phyloP scores from a whole-genome alignment of 2,113 vertebrate species.

The Glaucidium brasilianum region DNA sequence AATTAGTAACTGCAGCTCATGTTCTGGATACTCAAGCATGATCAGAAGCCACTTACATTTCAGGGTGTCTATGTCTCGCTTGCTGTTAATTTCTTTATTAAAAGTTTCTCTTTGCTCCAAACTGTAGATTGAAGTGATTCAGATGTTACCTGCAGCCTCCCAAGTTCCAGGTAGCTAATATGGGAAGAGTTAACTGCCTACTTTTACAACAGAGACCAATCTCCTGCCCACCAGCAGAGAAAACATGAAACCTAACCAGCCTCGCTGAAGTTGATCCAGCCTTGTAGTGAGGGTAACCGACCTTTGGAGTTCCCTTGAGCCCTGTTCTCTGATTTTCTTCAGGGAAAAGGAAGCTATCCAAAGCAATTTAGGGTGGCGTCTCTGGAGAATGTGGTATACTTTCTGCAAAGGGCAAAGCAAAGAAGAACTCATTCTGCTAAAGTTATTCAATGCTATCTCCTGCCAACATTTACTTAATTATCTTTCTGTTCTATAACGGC shows the following conservation, averaged over 20 bases:
- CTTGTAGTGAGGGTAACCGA: not conserved
- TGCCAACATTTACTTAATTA: slow-evolving; percentile 67
- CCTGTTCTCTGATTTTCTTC: not conserved
- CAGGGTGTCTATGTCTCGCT: not conserved
- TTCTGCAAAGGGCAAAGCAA: slow-evolving; percentile 47
- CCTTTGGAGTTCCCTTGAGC: not conserved
- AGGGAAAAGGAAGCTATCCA: not conserved
- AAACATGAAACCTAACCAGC: not conserved
- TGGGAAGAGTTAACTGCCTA: not conserved
- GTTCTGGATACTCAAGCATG: not conserved
- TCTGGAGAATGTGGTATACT: not conserved
- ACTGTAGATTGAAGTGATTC: not conserved
- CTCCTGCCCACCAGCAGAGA: not conserved
- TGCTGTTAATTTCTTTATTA: not conserved
- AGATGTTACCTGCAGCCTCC: not conserved
- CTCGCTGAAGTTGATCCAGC: not conserved
- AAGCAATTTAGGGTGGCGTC: slow-evolving; percentile 38
- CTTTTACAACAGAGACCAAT: not conserved
- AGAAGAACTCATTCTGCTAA: slow-evolving; percentile 30
- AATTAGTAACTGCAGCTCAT: slow-evolving; percentile 30
- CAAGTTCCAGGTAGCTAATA: not conserved
- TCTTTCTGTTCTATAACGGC: slow-evolving; percentile 58
- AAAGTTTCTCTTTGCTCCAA: not conserved
- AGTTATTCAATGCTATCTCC: slow-evolving; percentile 48
- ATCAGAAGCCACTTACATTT: not conserved